Base-by-base conservation (phyloP, 2,888 invertebrate genomes). In the Eristalis pertinax region DNA sequence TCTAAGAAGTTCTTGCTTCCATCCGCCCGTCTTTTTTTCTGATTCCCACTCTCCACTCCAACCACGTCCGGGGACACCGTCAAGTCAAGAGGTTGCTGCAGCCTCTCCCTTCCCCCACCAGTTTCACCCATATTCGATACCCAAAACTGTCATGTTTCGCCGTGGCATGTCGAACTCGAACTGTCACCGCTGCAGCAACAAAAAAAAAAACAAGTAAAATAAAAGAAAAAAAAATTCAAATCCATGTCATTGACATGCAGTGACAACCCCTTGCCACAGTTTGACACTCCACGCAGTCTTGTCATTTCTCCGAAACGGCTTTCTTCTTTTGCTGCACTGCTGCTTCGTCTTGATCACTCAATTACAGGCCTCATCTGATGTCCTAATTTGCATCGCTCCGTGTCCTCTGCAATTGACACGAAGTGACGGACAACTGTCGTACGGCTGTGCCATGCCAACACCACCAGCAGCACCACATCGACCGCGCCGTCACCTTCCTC, bases 341-440 rank as follows among this genome's bases (percentile, higher is more conserved):
- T 19, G 50, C 19, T 19, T 19, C 50, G 19, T 60, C 65, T 73
- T 73, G 65, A 79, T 72, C 68, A 62, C 50, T 82, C 76, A 65
- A 80, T 79, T 11, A 22, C 24, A 19, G 60, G 26, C 24, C 24
- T 29, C 60, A 73, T 79, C 43, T 67, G 70, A 84, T 75, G 70
- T 79, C 84, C 79, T 70, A 79, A 75, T 84, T 84, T 79, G 62
- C 74, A 79, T 75, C 69, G 69, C 22, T 69, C 70, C 79, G 70
- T 80, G 75, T 84, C 80, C 75, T 75, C 70, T 41, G 70, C 65
- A 38, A 75, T 64, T 75, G 75, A 67, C 75, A 72, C 70, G 74
- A 67, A 67, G 38, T 68, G 73, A 70, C 65, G 62, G 65, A 50
- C 67, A 38, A 69, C 69, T 79, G 68, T 74, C 65, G n/a, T 29